Evolutionary conservation across 2,113 vertebrate genomes (phyloP).

Genomic region (Emydocephalus ijimae): DNA sequence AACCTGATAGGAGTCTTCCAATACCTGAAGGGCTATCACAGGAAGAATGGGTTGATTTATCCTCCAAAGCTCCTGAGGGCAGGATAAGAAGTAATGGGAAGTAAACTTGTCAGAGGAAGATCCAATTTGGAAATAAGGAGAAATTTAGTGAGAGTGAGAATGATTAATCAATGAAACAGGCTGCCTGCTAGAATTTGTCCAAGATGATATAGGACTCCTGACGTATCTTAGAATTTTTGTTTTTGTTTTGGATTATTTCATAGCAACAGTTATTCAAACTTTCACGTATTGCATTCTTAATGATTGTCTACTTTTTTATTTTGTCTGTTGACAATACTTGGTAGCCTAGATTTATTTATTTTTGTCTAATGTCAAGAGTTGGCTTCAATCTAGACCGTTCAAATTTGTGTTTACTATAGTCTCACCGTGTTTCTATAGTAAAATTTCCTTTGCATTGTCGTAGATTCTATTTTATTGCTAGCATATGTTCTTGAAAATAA

Average conservation of each 20-base stretch:
- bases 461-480: neutral
- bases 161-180: neutral
- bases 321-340: neutral
- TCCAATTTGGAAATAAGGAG: neutral
- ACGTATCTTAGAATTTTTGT: neutral
- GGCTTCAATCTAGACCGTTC: neutral
- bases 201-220: neutral
- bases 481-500: neutral
- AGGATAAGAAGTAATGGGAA: neutral
- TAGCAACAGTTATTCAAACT: neutral
- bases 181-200: neutral
- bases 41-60: neutral
- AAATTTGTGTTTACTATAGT: neutral
- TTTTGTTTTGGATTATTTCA: neutral
- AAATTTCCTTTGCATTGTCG: neutral
- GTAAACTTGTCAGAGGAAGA: neutral
- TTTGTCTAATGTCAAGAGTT: neutral
- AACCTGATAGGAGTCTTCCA: neutral
- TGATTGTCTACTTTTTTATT: neutral
- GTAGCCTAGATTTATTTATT: neutral
- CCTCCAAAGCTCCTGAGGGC: neutral
- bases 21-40: neutral
- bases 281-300: neutral
- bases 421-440: neutral
- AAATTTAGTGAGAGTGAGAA: neutral